These are phyloP conservation scores for Theodoxus fluviatilis DNA, from an alignment of 2,888 invertebrate genomes.

Conservation along the genomic window DNA sequence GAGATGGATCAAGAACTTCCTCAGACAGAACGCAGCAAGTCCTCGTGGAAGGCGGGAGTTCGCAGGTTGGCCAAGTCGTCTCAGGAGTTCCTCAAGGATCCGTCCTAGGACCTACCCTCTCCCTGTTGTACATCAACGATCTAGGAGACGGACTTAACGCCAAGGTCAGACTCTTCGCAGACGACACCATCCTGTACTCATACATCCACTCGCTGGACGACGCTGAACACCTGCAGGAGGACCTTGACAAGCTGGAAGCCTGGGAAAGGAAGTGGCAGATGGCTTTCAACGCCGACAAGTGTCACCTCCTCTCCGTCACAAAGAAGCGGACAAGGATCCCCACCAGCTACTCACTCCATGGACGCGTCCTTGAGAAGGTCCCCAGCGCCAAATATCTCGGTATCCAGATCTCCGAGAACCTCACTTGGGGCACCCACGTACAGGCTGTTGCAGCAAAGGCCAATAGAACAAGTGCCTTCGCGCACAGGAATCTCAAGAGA, in stretches of 20 bases:
- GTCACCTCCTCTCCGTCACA: background rate
- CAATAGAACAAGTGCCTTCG: too few relatives aligned
- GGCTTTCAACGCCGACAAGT: conserved; percentile 24
- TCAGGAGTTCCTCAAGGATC: conserved; percentile 27
- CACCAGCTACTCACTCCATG: background rate
- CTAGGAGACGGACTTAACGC: conserved; percentile 12
- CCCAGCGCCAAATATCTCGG: too few relatives aligned
- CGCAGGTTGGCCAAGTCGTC: background rate
- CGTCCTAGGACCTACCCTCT: conserved; percentile 26
- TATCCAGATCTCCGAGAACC: too few relatives aligned
- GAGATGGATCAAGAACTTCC: background rate
- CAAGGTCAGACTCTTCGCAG: conserved; percentile 26
- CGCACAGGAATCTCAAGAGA: too few relatives aligned
- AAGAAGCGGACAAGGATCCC: background rate
- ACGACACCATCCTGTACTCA: too few relatives aligned
- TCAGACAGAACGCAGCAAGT: conserved; percentile 6
- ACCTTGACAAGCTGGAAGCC: background rate
- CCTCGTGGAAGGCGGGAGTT: background rate
- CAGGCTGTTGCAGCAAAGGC: too few relatives aligned
- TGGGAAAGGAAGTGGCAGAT: conserved; percentile 18
- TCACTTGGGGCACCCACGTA: too few relatives aligned
- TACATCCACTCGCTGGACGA: background rate
- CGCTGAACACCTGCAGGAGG: conserved; percentile 10
- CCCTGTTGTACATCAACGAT: conserved; percentile 26
- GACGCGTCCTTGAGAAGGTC: too few relatives aligned